Base-by-base conservation (phyloP, 1,140 invertebrate species). In the Berghia stephanieae region DNA sequence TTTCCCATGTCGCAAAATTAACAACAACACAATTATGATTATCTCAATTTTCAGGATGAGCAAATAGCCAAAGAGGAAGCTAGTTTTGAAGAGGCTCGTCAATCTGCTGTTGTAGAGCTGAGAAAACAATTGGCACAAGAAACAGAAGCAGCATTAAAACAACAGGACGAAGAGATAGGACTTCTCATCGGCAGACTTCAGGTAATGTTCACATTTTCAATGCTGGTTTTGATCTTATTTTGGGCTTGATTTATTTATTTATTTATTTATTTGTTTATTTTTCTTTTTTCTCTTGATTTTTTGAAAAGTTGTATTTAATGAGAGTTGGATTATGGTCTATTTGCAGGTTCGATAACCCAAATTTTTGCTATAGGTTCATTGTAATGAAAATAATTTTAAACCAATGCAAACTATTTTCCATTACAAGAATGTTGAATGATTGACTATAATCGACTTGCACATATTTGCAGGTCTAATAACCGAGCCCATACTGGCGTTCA, bases 161-260 rank as follows among this genome's bases (percentile, higher is more conserved):
- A 82, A 42, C 87, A 87, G 55, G 87, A 87, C 67, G 78, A 81
- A 63, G 80, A 85, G 63, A 77, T 89, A 18, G 83, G 86, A 34
- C 66, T 79, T 42, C 63, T 87, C 31, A 88, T 89, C 80, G 88
- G 84, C n/a, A 80, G 84, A 71, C 73, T 89, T 49, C 84, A 88
- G 85, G 86, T 87, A 66, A 55, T 31, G 10, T 60, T 60, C 24
- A 8, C 31, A 60, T n/a, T n/a, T n/a, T n/a, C 8, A 10, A 16
- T 60, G 16, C 10, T 60, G 8, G 16, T 60, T 60, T 16, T 16
- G 57, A 8, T 63, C 57, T 8, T 16, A 27, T 63, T 27, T 18
- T 63, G 13, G 57, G 8, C 57, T 8, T 10, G 10, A 16, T n/a
- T n/a, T n/a, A n/a, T n/a, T n/a, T n/a, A n/a, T n/a, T n/a, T n/a